phyloP scores from a whole-genome alignment of 2,113 vertebrate genomes.

The Austrofundulus limnaeus region DNA sequence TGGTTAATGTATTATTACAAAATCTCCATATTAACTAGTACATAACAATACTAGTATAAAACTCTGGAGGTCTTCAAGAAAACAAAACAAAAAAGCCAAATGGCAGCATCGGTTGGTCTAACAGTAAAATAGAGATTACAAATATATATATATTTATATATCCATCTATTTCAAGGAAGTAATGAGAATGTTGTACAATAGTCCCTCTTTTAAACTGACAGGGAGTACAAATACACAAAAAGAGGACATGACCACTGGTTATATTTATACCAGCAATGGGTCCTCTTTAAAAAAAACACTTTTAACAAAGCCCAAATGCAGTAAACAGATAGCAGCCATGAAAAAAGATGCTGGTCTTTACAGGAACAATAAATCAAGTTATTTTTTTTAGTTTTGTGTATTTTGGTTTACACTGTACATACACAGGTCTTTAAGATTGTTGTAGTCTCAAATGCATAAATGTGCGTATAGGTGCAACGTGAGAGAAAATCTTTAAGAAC shows the following conservation, averaged over 20 bases:
- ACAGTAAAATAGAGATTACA: constrained; percentile 74
- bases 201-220: constrained; percentile 50
- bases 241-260: constrained; percentile 28
- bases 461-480: constrained; percentile 54
- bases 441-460: constrained; percentile 54
- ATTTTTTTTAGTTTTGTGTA: constrained; percentile 39
- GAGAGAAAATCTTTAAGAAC: too few species aligned
- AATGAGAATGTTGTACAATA: constrained; percentile 62
- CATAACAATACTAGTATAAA: constrained; percentile 29
- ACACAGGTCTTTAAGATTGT: constrained; percentile 41
- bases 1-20: constrained; percentile 59
- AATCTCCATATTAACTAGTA: constrained; percentile 34
- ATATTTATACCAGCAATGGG: too few species aligned
- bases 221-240: constrained; percentile 52
- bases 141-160: constrained; percentile 67
- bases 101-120: constrained; percentile 49
- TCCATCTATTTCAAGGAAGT: constrained; percentile 65
- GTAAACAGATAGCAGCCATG: constrained; percentile 53
- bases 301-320: constrained; percentile 26
- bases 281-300: constrained; percentile 52
- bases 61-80: constrained; percentile 42
- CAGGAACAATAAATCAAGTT: constrained; percentile 52
- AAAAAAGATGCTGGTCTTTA: constrained; percentile 57
- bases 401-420: constrained; percentile 70
- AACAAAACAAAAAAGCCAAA: constrained; percentile 54